Evolutionary conservation across 2,797 vertebrate species (phyloP).

Genomic region (Chelon auratus): DNA sequence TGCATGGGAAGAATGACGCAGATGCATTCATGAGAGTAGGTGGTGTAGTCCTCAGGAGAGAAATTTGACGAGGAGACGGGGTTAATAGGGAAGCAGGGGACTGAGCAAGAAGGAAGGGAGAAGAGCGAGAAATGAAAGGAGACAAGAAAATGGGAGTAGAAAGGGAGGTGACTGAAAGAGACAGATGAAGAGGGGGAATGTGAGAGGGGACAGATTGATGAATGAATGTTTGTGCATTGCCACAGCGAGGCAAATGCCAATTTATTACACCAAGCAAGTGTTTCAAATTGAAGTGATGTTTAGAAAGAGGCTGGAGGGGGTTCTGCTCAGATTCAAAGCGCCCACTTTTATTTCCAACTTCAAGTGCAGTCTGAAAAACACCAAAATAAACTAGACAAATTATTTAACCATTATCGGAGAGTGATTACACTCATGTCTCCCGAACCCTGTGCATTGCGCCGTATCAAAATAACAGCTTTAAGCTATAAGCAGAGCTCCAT

Average conservation of each 20-base stretch:
- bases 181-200: slow-evolving; percentile 62
- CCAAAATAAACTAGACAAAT: slow-evolving; percentile 52
- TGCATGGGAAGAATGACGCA: slow-evolving; percentile 72
- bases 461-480: slow-evolving; percentile 10
- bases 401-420: slow-evolving; percentile 33
- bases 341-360: slow-evolving; percentile 42
- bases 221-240: slow-evolving; percentile 62
- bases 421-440: slow-evolving; percentile 23
- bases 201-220: slow-evolving; percentile 67
- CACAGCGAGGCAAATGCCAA: slow-evolving; percentile 60
- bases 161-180: slow-evolving; percentile 44
- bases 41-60: slow-evolving; percentile 52
- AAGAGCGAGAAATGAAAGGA: slow-evolving; percentile 47
- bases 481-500: slow-evolving; percentile 24
- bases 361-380: slow-evolving; percentile 30
- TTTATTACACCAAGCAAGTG: slow-evolving; percentile 65
- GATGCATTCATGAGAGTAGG: slow-evolving; percentile 68
- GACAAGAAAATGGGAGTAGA: slow-evolving; percentile 40
- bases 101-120: slow-evolving; percentile 16
- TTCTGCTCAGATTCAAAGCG: slow-evolving; percentile 38
- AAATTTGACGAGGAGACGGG: background rate
- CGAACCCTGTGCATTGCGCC: slow-evolving; percentile 5
- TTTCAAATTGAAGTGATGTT: slow-evolving; percentile 75
- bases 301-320: slow-evolving; percentile 43
- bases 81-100: slow-evolving; percentile 28